phyloP scores from a whole-genome alignment of 2,113 vertebrate species.

The Psittacula cyanocephala region DNA sequence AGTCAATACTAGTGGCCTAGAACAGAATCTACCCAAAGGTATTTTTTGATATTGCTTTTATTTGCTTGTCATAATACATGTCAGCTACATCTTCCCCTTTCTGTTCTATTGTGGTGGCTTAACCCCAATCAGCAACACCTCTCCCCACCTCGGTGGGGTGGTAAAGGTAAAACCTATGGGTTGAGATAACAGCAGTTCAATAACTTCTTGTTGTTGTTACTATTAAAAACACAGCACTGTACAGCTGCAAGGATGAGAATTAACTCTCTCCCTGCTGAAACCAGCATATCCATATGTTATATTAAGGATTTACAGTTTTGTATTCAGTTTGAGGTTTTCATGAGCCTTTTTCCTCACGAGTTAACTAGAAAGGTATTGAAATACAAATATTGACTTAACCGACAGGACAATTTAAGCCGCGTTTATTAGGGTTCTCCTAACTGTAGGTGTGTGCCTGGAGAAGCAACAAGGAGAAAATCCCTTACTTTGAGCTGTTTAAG shows the following conservation, averaged over 20 bases:
- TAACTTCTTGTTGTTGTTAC: not conserved
- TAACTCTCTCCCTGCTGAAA: not conserved
- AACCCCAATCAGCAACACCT: not conserved
- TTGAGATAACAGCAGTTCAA: not conserved
- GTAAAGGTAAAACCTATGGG: not conserved
- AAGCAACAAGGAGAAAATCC: slow-evolving; percentile 9
- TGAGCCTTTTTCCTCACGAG: not conserved
- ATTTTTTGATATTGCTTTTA: slow-evolving; percentile 24
- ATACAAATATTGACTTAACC: slow-evolving; percentile 39
- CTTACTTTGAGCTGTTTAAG: not conserved
- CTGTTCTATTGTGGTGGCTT: not conserved
- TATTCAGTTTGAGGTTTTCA: not conserved
- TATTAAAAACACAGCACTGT: not conserved
- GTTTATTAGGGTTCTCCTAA: not conserved
- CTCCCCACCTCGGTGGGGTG: not conserved
- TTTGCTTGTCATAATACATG: slow-evolving; percentile 19
- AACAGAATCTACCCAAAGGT: slow-evolving; percentile 37
- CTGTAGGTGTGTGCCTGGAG: not conserved
- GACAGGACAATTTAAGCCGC: slow-evolving; percentile 2
- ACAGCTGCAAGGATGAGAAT: not conserved
- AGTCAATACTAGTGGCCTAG: slow-evolving; percentile 2
- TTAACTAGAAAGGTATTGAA: slow-evolving; percentile 17
- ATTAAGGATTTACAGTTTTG: not conserved
- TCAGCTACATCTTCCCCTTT: not conserved
- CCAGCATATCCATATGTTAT: not conserved